Evolutionary conservation across 2,113 vertebrate genomes (phyloP).

Genomic region (Clinocottus analis): DNA sequence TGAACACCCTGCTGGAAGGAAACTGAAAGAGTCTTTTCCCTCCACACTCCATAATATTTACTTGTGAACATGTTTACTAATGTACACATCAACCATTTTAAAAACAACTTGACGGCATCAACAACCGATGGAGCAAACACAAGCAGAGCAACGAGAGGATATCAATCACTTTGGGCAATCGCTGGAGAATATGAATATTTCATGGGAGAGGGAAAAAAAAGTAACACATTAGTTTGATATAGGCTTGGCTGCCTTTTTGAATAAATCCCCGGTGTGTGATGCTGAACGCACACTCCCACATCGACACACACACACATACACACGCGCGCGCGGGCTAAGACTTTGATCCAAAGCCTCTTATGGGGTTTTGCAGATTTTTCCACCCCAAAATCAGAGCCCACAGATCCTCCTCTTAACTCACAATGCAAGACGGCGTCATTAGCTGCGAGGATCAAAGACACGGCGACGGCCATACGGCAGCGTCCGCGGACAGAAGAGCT

Average conservation of each 20-base stretch:
- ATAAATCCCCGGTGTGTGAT: conserved; percentile 61
- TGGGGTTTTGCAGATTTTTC: conserved; percentile 66
- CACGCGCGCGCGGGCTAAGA: conserved; percentile 48
- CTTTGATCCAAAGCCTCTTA: conserved; percentile 78
- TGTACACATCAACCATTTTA: conserved; percentile 43
- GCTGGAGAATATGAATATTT: conserved; percentile 61
- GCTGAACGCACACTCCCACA: conserved; percentile 3
- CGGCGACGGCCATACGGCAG: conserved; percentile 18
- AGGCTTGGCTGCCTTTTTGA: conserved; percentile 53
- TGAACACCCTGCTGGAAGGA: conserved; percentile 14
- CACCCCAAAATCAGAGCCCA: conserved; percentile 48
- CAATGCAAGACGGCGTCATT: conserved; percentile 41
- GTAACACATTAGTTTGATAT: conserved; percentile 61
- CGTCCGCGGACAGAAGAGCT: conserved; percentile 1
- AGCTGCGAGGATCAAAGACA: conserved; percentile 42
- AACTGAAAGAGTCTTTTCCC: conserved; percentile 3
- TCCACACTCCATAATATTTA: conserved; percentile 29
- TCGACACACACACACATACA: conserved; percentile 16
- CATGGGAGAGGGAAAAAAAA: conserved; percentile 30
- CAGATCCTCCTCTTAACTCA: conserved; percentile 42
- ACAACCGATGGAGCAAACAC: conserved; percentile 43
- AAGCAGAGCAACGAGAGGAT: conserved; percentile 23
- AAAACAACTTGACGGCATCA: conserved; percentile 46
- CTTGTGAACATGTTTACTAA: conserved; percentile 18
- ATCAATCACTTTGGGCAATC: conserved; percentile 56